Conservation (phyloP, 92 coral and sea anemone genomes). For the Porites cylindrica region DNA sequence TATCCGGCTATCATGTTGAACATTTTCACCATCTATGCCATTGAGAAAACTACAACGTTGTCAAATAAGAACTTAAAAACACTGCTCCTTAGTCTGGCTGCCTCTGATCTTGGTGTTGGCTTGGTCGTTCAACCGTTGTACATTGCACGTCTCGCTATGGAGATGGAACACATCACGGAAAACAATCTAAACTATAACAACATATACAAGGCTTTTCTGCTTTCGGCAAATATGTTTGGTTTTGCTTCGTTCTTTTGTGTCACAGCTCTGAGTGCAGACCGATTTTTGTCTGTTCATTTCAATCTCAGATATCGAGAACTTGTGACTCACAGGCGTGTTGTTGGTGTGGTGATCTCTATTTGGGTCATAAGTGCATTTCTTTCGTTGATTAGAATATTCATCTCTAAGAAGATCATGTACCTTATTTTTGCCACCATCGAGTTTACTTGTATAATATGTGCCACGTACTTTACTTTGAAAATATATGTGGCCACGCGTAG, state of each 20-base stretch:
- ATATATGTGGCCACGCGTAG: background rate
- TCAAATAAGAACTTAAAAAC: slow-evolving; percentile 2
- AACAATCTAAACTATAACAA: background rate
- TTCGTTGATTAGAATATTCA: background rate
- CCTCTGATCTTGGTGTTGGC: slow-evolving; percentile 22
- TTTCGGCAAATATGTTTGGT: background rate
- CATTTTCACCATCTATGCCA: background rate
- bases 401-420: background rate
- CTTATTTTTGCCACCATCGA: background rate
- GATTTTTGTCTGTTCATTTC: slow-evolving; percentile 3
- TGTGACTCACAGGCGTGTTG: background rate
- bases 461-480: background rate
- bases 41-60: background rate
- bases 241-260: background rate
- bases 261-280: background rate
- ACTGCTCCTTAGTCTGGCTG: slow-evolving; percentile 12
- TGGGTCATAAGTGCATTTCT: background rate
- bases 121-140: slow-evolving; percentile 4
- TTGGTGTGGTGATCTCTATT: background rate
- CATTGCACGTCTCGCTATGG: background rate
- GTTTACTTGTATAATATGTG: background rate
- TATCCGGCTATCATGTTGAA: background rate
- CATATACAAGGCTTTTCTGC: background rate
- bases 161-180: background rate
- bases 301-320: background rate